Percentiles rank a stretch among this genome's conserved stretches.
phyloP scores from a whole-genome alignment of 2,797 vertebrate genomes.

The Urosaurus nigricauda region DNA sequence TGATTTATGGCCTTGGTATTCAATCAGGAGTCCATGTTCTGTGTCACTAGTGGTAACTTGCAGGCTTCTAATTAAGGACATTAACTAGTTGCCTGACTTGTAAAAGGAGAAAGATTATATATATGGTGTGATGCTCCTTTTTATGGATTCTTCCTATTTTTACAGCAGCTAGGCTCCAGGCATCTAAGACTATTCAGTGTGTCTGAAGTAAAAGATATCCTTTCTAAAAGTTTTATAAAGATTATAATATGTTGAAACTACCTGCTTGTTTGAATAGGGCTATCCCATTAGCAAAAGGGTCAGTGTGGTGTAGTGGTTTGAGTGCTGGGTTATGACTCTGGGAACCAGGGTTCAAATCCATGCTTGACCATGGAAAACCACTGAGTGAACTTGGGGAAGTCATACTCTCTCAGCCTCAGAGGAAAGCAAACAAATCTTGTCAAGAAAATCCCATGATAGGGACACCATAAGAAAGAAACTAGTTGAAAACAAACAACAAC shows the following conservation, averaged over 20 bases:
- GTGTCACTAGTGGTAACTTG: constrained; percentile 48
- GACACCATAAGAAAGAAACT: too few relatives aligned
- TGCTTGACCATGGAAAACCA: too few relatives aligned
- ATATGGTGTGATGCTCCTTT: constrained; percentile 51
- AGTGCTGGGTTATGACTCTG: too few relatives aligned
- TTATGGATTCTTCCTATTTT: constrained; percentile 72
- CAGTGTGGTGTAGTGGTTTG: too few relatives aligned
- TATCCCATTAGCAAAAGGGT: too few relatives aligned
- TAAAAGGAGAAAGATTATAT: constrained; percentile 61
- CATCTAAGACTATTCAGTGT: constrained; percentile 31
- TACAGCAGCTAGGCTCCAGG: constrained; percentile 49
- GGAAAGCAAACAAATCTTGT: too few relatives aligned
- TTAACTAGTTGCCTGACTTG: constrained; percentile 50
- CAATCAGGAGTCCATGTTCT: constrained; percentile 69
- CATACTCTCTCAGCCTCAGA: too few relatives aligned
- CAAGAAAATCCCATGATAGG: too few relatives aligned
- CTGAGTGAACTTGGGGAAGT: too few relatives aligned
- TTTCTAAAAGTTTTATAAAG: background rate
- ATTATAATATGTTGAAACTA: constrained; percentile 31
- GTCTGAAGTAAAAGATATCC: constrained; percentile 49
- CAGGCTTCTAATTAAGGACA: constrained; percentile 69
- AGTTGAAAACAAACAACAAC: too few relatives aligned
- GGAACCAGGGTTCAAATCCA: too few relatives aligned
- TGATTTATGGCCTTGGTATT: constrained; percentile 77
- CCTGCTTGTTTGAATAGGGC: background rate